These are phyloP conservation scores for Myiotriccus ornatus DNA, from an alignment of 2,797 vertebrate genomes.

Conservation along the genomic window DNA sequence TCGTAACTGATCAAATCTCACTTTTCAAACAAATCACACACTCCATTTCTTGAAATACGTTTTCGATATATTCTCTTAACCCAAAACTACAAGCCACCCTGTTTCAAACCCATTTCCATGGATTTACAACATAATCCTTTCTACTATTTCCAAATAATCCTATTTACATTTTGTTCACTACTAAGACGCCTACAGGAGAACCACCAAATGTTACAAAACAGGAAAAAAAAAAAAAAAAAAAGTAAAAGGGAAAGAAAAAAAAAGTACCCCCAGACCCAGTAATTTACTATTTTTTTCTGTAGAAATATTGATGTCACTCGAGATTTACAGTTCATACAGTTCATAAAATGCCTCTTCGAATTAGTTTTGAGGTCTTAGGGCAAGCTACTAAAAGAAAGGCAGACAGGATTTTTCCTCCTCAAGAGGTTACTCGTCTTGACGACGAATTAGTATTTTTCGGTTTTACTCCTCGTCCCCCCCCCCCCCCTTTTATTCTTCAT, in stretches of 20 bases:
- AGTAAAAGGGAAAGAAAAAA: neutral
- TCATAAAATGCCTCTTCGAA: neutral
- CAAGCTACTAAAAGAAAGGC: neutral
- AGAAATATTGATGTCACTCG: neutral
- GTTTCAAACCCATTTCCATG: conserved; percentile 1
- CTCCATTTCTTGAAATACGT: neutral
- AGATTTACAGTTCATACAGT: neutral
- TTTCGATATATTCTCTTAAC: neutral
- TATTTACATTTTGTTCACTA: conserved; percentile 36
- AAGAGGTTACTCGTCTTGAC: neutral
- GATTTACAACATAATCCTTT: conserved; percentile 52
- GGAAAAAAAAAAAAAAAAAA: neutral
- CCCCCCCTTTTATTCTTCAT: neutral
- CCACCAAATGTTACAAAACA: neutral
- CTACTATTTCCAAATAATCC: conserved; percentile 60
- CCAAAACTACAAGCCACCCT: neutral
- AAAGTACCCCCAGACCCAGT: fast-evolving
- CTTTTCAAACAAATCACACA: neutral
- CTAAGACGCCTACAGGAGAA: neutral
- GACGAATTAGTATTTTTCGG: neutral
- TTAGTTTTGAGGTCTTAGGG: neutral
- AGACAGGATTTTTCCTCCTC: neutral
- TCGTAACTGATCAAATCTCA: neutral
- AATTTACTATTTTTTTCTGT: neutral
- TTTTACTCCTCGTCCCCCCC: neutral